Evolutionary conservation across 2,888 invertebrate species (phyloP).

Genomic region (Tipula lateralis): DNA sequence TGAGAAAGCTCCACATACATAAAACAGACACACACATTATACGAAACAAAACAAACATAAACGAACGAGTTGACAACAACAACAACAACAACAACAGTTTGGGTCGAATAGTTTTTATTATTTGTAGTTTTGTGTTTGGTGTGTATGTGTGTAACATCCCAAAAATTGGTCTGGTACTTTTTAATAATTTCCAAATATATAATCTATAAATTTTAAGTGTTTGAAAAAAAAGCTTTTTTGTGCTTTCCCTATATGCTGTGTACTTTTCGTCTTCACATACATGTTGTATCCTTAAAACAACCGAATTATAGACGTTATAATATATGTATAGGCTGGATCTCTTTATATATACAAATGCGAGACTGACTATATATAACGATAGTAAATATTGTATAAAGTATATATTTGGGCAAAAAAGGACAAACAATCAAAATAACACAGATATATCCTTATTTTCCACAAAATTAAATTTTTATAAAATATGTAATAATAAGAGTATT

Average conservation of each 20-base stretch:
- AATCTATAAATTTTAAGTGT: slow-evolving; percentile 14
- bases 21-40: background rate
- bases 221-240: background rate
- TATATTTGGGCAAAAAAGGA: slow-evolving; percentile 1
- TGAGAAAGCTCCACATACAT: background rate
- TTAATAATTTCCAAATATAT: background rate
- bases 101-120: background rate
- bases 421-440: slow-evolving; percentile 7
- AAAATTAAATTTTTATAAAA: slow-evolving; percentile 24
- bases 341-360: background rate
- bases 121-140: background rate
- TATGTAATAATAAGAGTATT: background rate
- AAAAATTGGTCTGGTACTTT: background rate
- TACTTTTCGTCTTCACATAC: background rate
- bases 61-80: background rate
- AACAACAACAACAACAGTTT: background rate
- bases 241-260: background rate
- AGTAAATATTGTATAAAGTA: background rate
- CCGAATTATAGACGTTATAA: background rate
- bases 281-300: background rate
- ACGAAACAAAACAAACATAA: background rate
- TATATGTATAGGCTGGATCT: background rate
- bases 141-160: background rate
- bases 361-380: background rate
- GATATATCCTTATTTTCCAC: slow-evolving; percentile 20